Evolutionary conservation across 2,113 vertebrate genomes (phyloP), one percentile per base, ranked within the genome.

Genomic region (Peromyscus maniculatus): DNA sequence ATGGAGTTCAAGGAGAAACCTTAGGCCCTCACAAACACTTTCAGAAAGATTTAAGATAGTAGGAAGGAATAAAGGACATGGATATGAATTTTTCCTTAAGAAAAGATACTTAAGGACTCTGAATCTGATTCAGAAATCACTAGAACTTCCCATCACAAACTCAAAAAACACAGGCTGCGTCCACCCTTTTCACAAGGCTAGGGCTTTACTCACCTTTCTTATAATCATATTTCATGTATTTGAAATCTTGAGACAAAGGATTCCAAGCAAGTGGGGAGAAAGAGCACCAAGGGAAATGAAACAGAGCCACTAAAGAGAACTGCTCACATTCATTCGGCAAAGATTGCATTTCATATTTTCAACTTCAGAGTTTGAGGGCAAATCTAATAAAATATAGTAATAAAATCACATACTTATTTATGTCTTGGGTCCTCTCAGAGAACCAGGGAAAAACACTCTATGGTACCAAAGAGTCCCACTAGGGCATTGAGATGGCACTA

Each of bases 401-500:
- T 67, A 66, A 86, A 66, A 43, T 2, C 59, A 86, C 83, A 86
- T 86, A 86, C 13, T 84, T 64, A 84, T 84, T 84, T 84, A 84
- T 84, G 24, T 43, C n/a, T 84, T 87, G 62, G 39, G 46, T 3
- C 1, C 17, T 13, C 74, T 69, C 22, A 72, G 22, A 72, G 43
- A 82, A n/a, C 13, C 3, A 13, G 19, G n/a, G 43, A 22, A 26
- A 26, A 78, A 67, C 15, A 16, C 10, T 62, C 8, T 49, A 19
- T 11, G 5, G 31, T 64, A 10, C 17, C 36, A 92, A 78, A 91
- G 15, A 17, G 15, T 11, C 33, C 78, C 64, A 24, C 5, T 33
- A 22, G 59, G n/a, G 22, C 16, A 2, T 43, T 0, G 31, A 5
- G 5, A 21, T 13, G 21, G 49, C 2, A 52, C 2, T 2, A 5